phyloP scores from a whole-genome alignment of 2,888 invertebrate species.

The Lycia hirtaria region DNA sequence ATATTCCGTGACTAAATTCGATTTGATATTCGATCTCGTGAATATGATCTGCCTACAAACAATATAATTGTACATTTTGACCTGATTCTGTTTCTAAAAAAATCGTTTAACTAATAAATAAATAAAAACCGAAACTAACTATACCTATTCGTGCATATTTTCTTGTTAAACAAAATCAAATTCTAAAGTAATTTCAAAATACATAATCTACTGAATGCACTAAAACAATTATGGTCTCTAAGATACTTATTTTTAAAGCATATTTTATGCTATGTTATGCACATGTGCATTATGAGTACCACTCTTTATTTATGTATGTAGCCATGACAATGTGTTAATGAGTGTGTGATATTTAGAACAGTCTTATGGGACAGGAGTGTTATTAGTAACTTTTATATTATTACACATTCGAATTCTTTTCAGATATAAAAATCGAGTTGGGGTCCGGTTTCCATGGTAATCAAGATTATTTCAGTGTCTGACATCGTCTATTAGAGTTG shows the following conservation, averaged over 20 bases:
- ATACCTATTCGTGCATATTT: conserved; percentile 63
- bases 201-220: conserved; percentile 68
- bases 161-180: conserved; percentile 45
- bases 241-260: conserved; percentile 27
- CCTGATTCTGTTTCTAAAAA: conserved; percentile 39
- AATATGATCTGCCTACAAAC: conserved; percentile 51
- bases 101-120: conserved; percentile 43
- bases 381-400: not conserved
- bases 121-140: conserved; percentile 55
- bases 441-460: too few species aligned
- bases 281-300: conserved; percentile 52
- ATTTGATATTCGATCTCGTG: conserved; percentile 47
- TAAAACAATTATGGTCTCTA: conserved; percentile 47
- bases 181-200: conserved; percentile 47
- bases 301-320: conserved; percentile 43
- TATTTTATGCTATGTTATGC: conserved; percentile 49
- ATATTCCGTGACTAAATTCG: conserved; percentile 47
- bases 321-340: conserved; percentile 59
- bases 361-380: conserved; percentile 31
- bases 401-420: too few species aligned
- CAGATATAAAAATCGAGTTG: too few species aligned
- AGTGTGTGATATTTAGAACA: conserved; percentile 47
- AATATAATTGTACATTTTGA: conserved; percentile 34
- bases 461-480: too few species aligned
- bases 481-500: too few species aligned